Evolutionary conservation across 2,797 vertebrate genomes (phyloP).

Genomic region (Micromesistius poutassou): DNA sequence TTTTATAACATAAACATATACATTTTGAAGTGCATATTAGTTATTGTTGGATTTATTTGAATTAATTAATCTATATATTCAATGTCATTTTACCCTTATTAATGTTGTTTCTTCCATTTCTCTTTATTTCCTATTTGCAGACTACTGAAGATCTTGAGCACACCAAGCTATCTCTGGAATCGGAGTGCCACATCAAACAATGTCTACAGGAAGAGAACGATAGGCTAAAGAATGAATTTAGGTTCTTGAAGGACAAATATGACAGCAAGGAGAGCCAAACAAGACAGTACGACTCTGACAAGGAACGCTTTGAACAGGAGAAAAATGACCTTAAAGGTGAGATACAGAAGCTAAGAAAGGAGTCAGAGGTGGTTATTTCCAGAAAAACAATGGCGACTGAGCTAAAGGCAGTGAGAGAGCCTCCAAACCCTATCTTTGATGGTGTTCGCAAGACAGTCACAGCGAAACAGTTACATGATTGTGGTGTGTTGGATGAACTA

Average conservation of each 20-base stretch:
- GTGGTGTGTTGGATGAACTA: conserved; percentile 48
- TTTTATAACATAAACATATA: not conserved
- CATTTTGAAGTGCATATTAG: not conserved
- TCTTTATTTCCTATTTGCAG: not conserved
- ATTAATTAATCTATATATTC: not conserved
- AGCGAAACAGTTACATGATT: conserved; percentile 52
- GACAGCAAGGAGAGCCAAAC: conserved; percentile 80
- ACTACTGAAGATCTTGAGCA: conserved; percentile 77
- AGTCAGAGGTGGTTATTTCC: conserved; percentile 73
- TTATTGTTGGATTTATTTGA: not conserved
- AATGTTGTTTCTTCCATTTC: not conserved
- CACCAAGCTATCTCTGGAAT: conserved; percentile 79
- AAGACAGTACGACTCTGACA: conserved; percentile 76
- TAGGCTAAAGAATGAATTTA: conserved; percentile 81
- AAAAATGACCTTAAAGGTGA: conserved; percentile 77
- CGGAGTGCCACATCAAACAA: conserved; percentile 79
- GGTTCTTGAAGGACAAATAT: conserved; percentile 85
- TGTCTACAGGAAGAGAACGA: conserved; percentile 85
- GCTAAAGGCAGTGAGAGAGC: conserved; percentile 74
- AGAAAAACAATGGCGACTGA: conserved; percentile 76
- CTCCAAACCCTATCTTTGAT: conserved; percentile 77
- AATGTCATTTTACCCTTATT: not conserved
- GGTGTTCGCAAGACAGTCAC: conserved; percentile 62
- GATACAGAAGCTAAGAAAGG: conserved; percentile 81
- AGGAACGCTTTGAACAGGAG: conserved; percentile 80